Percentiles rank a stretch among this genome's conserved stretches.
These are phyloP conservation scores for Parnassius apollo DNA, from an alignment of 2,888 invertebrate genomes.

Conservation along the genomic window DNA sequence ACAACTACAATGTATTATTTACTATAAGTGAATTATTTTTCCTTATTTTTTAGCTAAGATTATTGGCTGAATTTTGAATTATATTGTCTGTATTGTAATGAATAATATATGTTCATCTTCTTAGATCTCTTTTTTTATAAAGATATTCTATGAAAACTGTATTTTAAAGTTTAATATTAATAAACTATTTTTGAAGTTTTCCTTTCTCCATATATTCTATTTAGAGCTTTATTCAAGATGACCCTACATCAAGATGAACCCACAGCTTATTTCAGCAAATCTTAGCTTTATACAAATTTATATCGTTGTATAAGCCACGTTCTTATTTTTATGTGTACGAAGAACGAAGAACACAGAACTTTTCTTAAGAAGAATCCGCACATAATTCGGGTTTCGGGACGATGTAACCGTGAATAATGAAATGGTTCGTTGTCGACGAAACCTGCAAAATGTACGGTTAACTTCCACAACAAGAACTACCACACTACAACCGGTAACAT, in stretches of 20 bases:
- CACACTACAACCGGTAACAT: background rate
- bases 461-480: background rate
- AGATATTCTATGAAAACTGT: too few species aligned
- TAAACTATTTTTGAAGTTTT: too few species aligned
- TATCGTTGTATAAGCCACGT: background rate
- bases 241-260: background rate
- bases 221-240: background rate
- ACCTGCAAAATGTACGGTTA: constrained; percentile 92
- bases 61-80: too few species aligned
- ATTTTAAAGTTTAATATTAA: too few species aligned
- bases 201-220: background rate
- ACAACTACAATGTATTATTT: constrained; percentile 34
- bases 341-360: constrained; percentile 30
- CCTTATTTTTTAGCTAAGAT: too few species aligned
- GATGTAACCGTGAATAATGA: constrained; percentile 86
- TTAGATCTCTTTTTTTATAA: too few species aligned
- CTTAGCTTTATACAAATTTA: constrained; percentile 7
- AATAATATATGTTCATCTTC: too few species aligned
- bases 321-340: constrained; percentile 11
- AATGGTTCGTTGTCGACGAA: constrained; percentile 98
- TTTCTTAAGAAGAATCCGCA: constrained; percentile 72
- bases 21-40: background rate
- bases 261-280: constrained; percentile 3
- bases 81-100: too few species aligned
- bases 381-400: constrained; percentile 93